A percentile compares a stretch with the other conserved stretches of the same genome.
Evolutionary conservation across 2,113 vertebrate species (phyloP).

Genomic region (Helogale parvula): DNA sequence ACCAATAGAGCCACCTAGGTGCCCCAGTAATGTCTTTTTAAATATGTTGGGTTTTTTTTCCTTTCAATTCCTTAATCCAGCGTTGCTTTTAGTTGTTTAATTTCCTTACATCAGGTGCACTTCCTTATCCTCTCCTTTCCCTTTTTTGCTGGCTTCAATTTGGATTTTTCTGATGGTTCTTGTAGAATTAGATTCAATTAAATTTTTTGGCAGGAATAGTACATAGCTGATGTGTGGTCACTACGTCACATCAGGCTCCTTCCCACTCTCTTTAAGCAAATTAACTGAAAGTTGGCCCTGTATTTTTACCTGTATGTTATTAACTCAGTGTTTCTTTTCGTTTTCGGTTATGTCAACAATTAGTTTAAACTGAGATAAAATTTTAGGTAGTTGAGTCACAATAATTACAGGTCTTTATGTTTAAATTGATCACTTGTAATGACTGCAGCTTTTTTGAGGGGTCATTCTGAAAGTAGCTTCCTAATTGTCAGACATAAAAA

Average conservation of each 20-base stretch:
- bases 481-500: neutral
- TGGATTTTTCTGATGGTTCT: neutral
- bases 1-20: too few species aligned
- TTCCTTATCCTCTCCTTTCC: neutral
- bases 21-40: neutral
- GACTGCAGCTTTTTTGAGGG: neutral
- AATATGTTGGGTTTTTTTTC: neutral
- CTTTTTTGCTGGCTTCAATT: neutral
- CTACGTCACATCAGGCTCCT: too few species aligned
- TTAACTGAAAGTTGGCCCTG: neutral
- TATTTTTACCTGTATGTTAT: neutral
- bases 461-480: neutral
- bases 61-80: neutral
- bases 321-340: neutral
- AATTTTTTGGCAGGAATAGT: neutral
- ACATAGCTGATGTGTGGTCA: neutral
- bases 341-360: neutral
- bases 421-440: neutral
- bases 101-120: neutral
- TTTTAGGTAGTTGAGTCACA: slow-evolving; percentile 40
- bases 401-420: neutral
- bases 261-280: neutral
- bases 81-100: neutral
- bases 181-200: neutral
- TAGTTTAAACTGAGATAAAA: neutral